Conservation (phyloP, 1,140 invertebrate species). For the Drosophila parvula region DNA sequence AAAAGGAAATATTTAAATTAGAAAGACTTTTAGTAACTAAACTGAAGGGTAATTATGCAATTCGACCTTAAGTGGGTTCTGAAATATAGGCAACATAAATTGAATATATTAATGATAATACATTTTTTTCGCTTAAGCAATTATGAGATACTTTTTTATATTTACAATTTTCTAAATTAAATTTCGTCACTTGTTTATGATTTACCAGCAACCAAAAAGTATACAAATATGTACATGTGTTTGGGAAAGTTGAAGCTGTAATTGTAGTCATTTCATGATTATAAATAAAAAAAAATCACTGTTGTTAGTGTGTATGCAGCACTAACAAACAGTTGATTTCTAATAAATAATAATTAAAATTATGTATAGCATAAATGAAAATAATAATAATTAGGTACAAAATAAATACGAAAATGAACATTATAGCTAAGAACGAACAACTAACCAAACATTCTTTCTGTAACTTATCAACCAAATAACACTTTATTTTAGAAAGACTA, state of each 20-base stretch:
- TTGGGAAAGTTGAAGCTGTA: neutral
- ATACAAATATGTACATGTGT: neutral
- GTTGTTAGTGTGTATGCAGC: too few species aligned
- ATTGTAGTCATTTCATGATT: neutral
- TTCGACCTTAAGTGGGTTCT: neutral
- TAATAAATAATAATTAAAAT: too few species aligned
- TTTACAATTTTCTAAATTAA: neutral
- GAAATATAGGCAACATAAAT: neutral
- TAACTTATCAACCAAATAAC: too few species aligned
- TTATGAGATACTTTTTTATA: neutral
- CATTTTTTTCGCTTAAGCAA: neutral
- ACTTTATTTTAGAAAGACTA: too few species aligned
- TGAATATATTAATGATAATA: neutral
- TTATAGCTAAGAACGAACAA: too few species aligned
- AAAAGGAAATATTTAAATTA: slow-evolving; percentile 41
- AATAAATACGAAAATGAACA: too few species aligned
- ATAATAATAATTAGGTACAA: too few species aligned
- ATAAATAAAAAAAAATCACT: too few species aligned
- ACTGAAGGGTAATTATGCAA: neutral
- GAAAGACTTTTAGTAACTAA: too few species aligned
- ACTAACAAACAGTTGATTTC: too few species aligned
- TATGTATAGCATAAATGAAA: too few species aligned
- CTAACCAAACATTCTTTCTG: too few species aligned
- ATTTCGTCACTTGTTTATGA: neutral
- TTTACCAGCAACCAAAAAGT: neutral